These are phyloP conservation scores for Eutrigla gurnardus DNA, from an alignment of 2,797 vertebrate genomes.

Conservation along the genomic window DNA sequence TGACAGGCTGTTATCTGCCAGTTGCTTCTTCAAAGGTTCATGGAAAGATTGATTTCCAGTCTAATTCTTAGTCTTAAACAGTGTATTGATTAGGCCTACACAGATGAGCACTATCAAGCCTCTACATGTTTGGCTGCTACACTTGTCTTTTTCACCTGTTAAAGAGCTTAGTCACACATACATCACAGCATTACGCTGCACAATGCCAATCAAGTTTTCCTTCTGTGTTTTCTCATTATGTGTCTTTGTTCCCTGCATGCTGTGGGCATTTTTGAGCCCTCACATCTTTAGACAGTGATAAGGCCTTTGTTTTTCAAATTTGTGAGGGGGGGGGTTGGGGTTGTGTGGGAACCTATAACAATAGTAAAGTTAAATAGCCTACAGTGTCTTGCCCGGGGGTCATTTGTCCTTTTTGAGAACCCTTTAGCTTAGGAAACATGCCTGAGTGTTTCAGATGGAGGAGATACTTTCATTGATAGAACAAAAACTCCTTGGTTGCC, in stretches of 20 bases:
- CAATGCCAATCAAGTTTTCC: slow-evolving; percentile 15
- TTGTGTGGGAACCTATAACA: slow-evolving; percentile 55
- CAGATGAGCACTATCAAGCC: slow-evolving; percentile 49
- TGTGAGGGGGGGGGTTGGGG: slow-evolving; percentile 8
- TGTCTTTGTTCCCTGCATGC: slow-evolving; percentile 67
- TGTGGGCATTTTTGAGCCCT: slow-evolving; percentile 60
- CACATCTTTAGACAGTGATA: slow-evolving; percentile 72
- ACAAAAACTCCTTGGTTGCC: slow-evolving; percentile 44
- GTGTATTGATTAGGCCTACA: slow-evolving; percentile 42
- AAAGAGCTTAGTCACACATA: slow-evolving; percentile 59
- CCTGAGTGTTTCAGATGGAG: slow-evolving; percentile 55
- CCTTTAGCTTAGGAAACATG: slow-evolving; percentile 56
- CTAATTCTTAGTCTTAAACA: not conserved
- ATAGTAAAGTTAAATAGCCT: slow-evolving; percentile 69
- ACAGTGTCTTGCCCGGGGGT: slow-evolving; percentile 64
- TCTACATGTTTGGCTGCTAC: slow-evolving; percentile 60
- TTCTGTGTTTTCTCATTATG: not conserved
- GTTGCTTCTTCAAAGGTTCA: slow-evolving; percentile 8
- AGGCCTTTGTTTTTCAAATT: slow-evolving; percentile 77
- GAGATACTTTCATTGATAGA: slow-evolving; percentile 48
- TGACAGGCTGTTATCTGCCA: slow-evolving; percentile 7
- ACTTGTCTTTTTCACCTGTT: slow-evolving; percentile 78
- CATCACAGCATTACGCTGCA: slow-evolving; percentile 49
- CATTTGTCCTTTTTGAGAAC: slow-evolving; percentile 52
- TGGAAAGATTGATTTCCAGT: not conserved